Percentiles rank a stretch among this genome's conserved stretches.
Conservation (phyloP, 2,113 vertebrate species). For the Origma solitaria region DNA sequence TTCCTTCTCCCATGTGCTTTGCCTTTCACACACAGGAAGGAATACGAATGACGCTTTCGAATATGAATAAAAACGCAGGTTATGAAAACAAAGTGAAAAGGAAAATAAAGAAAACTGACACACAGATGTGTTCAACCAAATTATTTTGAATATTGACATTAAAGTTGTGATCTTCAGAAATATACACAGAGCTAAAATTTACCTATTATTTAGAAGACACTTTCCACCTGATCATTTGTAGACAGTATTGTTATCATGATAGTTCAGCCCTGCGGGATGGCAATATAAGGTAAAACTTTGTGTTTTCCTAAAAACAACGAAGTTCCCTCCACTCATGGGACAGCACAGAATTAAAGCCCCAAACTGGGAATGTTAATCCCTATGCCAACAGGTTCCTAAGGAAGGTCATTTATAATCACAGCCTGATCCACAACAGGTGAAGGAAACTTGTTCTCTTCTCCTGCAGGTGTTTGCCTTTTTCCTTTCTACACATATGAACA, state of each 20-base stretch:
- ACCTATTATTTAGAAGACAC: background rate
- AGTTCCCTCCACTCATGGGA: background rate
- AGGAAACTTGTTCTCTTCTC: background rate
- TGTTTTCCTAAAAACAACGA: background rate
- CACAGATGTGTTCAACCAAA: background rate
- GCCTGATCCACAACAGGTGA: background rate
- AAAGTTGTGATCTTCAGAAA: background rate
- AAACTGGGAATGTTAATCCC: background rate
- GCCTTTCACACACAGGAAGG: background rate
- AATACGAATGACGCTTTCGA: background rate
- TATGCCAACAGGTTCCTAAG: background rate
- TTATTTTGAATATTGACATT: background rate
- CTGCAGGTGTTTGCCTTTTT: background rate
- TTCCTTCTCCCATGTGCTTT: background rate
- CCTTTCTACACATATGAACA: background rate
- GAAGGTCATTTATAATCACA: background rate
- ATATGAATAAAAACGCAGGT: background rate
- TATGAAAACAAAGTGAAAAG: background rate
- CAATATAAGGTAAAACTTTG: background rate
- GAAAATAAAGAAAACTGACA: background rate
- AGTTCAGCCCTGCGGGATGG: background rate
- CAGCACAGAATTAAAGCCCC: background rate
- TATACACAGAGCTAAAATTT: background rate
- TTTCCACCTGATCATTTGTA: background rate
- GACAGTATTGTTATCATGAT: background rate